Base-by-base conservation (phyloP, 2,797 vertebrate genomes). In the Poecile montanus region DNA sequence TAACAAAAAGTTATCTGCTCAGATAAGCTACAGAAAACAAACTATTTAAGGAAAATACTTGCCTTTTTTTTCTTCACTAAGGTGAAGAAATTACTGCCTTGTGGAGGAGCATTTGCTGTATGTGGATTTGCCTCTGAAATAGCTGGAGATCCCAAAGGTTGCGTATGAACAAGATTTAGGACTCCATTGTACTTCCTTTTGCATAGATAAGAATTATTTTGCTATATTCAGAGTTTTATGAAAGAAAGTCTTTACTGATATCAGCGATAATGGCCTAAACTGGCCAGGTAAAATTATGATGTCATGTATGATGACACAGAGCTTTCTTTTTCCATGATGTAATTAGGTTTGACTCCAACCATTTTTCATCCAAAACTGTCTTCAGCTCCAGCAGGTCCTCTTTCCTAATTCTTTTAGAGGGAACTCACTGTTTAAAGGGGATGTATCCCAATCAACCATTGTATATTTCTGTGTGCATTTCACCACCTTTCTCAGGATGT, bases 401-500 rank as follows among this genome's bases (percentile, higher is more conserved):
- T 4, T 60, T 27, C 19, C 53, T 27, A 47, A 38, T 10, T 62
- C 40, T 60, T 67, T 71, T 12, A 80, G 65, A 38, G 29, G 22
- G 27, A 75, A 16, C 13, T 85, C 26, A 11, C 17, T 62, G 5
- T 86, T 70, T 62, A 66, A 84, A 76, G 48, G 10, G 23, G 56
- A 21, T 0, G 0, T 27, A 42, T 32, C 88, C 32, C 40, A 66
- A 4, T 11, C 22, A 77, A 42, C 32, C 4, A 0, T 22, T 18
- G 8, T 3, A 7, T 25, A 16, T n/a, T 71, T 76, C n/a, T 42
- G 50, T 29, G 48, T 40, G 38, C 32, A 19, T 16, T 60, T 34
- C n/a, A 42, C 16, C n/a, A 3, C 3, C 4, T 67, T 82, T 80
- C 53, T 71, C 71, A 38, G 61, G n/a, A 29, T 30, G 8, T 5